These are phyloP conservation scores for Xyliphius kryptos DNA, from an alignment of 2,113 vertebrate genomes.

Conservation along the genomic window DNA sequence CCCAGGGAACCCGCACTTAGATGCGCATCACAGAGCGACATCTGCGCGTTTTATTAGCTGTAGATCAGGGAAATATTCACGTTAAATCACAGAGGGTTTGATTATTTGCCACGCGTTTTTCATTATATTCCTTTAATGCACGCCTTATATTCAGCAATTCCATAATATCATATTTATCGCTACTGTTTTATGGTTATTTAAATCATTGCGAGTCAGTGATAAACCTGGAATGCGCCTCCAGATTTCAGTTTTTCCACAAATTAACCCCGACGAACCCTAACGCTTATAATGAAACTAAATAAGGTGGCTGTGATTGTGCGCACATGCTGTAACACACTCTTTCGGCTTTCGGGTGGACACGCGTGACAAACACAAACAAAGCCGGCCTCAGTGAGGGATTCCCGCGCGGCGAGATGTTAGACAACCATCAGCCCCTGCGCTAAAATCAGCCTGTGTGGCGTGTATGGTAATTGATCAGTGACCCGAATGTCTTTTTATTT, in stretches of 20 bases:
- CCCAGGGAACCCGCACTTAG: conserved; percentile 78
- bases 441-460: neutral
- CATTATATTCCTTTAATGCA: conserved; percentile 3
- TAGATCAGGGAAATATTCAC: conserved; percentile 18
- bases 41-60: conserved; percentile 75
- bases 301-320: neutral
- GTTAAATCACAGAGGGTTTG: conserved; percentile 25
- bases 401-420: too few relatives aligned
- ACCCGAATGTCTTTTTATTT: neutral
- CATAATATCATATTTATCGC: too few relatives aligned
- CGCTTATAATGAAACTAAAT: conserved; percentile 2
- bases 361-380: too few relatives aligned
- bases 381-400: too few relatives aligned
- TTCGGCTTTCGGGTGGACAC: neutral
- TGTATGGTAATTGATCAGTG: neutral
- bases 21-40: conserved; percentile 87
- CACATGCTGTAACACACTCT: neutral
- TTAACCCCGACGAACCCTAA: too few relatives aligned
- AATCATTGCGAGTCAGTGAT: too few relatives aligned
- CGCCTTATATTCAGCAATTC: too few relatives aligned
- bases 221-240: too few relatives aligned
- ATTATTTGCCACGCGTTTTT: conserved; percentile 3
- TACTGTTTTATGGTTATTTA: neutral
- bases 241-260: too few relatives aligned
- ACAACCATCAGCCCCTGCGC: too few relatives aligned